These are phyloP conservation scores for Cavia porcellus DNA, from an alignment of 2,113 vertebrate species.

Conservation along the genomic window DNA sequence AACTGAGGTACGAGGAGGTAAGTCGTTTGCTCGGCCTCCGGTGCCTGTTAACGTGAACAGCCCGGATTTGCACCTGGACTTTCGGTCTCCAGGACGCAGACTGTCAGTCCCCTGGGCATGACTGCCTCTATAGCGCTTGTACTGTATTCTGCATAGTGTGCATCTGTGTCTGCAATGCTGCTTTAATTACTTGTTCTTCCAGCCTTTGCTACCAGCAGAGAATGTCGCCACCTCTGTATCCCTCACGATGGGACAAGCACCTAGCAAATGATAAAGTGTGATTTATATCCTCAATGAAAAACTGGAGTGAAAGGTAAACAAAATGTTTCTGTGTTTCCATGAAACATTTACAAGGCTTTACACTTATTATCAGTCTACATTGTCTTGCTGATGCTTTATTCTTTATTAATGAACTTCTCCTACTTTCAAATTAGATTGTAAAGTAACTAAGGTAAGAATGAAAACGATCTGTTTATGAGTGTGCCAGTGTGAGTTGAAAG, in stretches of 20 bases:
- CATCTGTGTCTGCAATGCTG: background rate
- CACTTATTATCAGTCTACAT: background rate
- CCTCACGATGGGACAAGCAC: background rate
- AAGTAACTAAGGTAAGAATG: conserved; percentile 5
- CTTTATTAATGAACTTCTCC: conserved; percentile 37
- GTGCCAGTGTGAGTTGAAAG: background rate
- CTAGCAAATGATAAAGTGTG: background rate
- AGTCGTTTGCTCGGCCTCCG: background rate
- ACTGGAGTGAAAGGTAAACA: conserved; percentile 36
- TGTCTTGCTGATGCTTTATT: conserved; percentile 38
- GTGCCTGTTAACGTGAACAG: background rate
- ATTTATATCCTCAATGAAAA: background rate
- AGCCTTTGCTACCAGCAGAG: background rate
- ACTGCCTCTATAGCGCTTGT: background rate
- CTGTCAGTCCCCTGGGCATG: background rate
- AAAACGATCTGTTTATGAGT: conserved; percentile 42
- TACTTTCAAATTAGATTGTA: conserved; percentile 34
- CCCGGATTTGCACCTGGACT: background rate
- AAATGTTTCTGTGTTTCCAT: conserved; percentile 29
- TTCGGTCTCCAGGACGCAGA: background rate
- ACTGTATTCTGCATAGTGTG: background rate
- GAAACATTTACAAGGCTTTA: background rate
- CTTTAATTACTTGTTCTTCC: background rate
- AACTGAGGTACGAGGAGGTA: background rate
- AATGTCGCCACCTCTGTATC: background rate